These are phyloP conservation scores for Nasonia giraulti DNA, from an alignment of 1,140 invertebrate genomes.

Conservation along the genomic window DNA sequence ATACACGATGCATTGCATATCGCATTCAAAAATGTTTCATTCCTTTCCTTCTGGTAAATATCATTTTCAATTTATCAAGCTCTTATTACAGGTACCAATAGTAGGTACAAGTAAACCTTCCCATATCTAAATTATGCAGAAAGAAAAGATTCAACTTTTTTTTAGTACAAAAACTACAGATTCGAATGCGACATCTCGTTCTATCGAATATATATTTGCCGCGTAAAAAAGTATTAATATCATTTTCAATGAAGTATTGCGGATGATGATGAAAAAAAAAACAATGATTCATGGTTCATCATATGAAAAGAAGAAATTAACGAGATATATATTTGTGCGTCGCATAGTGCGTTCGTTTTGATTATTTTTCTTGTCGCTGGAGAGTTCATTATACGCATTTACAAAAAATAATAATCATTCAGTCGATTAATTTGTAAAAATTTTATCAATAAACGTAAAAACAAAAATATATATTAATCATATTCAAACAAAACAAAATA, in stretches of 20 bases:
- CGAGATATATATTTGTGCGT: slow-evolving; percentile 35
- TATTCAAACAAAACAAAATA: slow-evolving; percentile 46
- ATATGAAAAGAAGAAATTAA: slow-evolving; percentile 20
- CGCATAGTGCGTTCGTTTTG: slow-evolving; percentile 28
- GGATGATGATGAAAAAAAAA: slow-evolving; percentile 29
- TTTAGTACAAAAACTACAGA: slow-evolving; percentile 52
- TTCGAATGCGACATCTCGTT: slow-evolving; percentile 39
- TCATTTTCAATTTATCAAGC: background rate
- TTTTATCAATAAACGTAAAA: slow-evolving; percentile 33
- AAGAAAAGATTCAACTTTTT: slow-evolving; percentile 23
- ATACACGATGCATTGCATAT: slow-evolving; percentile 6
- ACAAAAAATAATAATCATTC: slow-evolving; percentile 30
- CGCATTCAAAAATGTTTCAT: slow-evolving; percentile 16
- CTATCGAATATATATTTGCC: slow-evolving; percentile 40
- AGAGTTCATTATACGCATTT: slow-evolving; percentile 23
- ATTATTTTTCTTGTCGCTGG: slow-evolving; percentile 5
- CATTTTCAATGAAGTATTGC: slow-evolving; percentile 37
- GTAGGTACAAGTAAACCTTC: slow-evolving; percentile 29
- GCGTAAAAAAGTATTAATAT: slow-evolving; percentile 46
- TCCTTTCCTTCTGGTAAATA: background rate
- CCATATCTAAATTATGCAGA: slow-evolving; percentile 38
- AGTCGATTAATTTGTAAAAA: slow-evolving; percentile 42
- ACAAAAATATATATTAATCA: slow-evolving; percentile 41
- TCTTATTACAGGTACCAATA: slow-evolving; percentile 32
- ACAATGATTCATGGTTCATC: slow-evolving; percentile 25